Evolutionary conservation across 2,888 invertebrate genomes (phyloP).

Genomic region (Vandiemenella viatica): DNA sequence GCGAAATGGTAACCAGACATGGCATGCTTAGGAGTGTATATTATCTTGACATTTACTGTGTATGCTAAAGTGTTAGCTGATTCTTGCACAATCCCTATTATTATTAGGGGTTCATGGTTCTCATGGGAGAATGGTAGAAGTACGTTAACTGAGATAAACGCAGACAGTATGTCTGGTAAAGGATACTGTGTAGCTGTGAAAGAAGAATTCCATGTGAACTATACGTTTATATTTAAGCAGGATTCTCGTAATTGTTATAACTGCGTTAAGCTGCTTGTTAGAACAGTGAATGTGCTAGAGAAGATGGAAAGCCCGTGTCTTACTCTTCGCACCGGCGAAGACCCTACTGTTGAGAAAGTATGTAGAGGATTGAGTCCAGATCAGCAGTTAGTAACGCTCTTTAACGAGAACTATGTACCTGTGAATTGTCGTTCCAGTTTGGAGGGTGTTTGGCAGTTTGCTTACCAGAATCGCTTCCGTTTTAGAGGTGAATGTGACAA

Average conservation of each 20-base stretch:
- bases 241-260: conserved; percentile 55
- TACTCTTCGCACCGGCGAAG: conserved; percentile 43
- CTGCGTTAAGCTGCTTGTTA: conserved; percentile 68
- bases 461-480: conserved; percentile 75
- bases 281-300: conserved; percentile 78
- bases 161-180: conserved; percentile 54
- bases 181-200: conserved; percentile 53
- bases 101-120: conserved; percentile 78
- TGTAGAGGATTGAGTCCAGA: conserved; percentile 59
- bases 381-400: conserved; percentile 72
- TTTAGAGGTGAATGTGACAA: conserved; percentile 85
- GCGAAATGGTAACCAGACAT: too few species aligned
- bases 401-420: conserved; percentile 78
- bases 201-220: conserved; percentile 63
- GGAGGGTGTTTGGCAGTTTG: conserved; percentile 94
- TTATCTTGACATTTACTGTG: too few species aligned
- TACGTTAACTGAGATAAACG: conserved; percentile 69
- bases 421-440: conserved; percentile 83
- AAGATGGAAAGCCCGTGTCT: conserved; percentile 66
- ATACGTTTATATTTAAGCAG: conserved; percentile 62
- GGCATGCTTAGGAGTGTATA: too few species aligned
- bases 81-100: conserved; percentile 55
- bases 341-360: conserved; percentile 59
- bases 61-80: too few species aligned
- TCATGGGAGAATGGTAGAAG: conserved; percentile 77